Evolutionary conservation across 2,797 vertebrate genomes (phyloP).

Genomic region (Acanthornis magna): DNA sequence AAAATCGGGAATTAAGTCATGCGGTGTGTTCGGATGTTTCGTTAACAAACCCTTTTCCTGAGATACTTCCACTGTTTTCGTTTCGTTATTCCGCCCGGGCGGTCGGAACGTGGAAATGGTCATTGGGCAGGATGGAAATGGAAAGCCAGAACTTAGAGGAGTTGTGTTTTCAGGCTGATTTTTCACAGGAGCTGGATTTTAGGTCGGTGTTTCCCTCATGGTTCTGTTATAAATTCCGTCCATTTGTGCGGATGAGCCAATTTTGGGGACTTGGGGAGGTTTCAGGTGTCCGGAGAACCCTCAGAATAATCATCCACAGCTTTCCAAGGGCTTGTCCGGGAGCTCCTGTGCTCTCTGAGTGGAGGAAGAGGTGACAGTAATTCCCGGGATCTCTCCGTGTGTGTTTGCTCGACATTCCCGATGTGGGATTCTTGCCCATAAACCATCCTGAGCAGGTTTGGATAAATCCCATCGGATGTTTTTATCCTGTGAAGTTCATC

Average conservation of each 20-base stretch:
- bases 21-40: accelerated
- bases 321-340: neutral
- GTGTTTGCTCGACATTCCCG: accelerated
- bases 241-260: accelerated
- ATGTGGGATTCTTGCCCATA: neutral
- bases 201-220: accelerated
- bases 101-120: accelerated
- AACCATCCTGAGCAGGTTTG: neutral
- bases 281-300: neutral
- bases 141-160: accelerated
- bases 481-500: neutral
- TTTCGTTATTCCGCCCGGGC: accelerated
- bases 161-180: neutral
- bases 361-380: neutral
- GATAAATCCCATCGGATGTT: neutral
- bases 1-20: neutral
- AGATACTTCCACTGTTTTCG: accelerated
- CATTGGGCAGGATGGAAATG: neutral
- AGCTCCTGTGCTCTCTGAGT: neutral
- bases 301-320: neutral
- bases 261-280: neutral
- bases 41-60: neutral
- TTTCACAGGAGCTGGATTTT: neutral
- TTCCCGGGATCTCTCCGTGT: neutral
- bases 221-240: neutral